Conservation (phyloP, 2,888 invertebrate species). For the Myopa tessellatipennis region DNA sequence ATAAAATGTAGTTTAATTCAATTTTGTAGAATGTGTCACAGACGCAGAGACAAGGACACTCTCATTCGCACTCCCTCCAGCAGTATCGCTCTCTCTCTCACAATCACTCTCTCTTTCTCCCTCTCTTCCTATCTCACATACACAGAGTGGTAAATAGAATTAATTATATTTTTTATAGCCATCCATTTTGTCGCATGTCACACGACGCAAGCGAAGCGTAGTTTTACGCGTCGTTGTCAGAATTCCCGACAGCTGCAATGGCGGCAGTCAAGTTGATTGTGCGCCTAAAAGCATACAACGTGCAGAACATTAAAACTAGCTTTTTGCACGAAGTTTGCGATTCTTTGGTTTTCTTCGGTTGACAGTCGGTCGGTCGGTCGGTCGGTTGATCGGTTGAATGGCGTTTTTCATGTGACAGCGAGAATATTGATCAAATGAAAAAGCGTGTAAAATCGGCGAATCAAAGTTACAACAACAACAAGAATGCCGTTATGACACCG, state of each 20-base stretch:
- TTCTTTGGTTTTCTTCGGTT: neutral
- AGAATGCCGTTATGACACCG: neutral
- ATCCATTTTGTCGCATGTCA: slow-evolving; percentile 35
- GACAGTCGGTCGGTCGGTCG: neutral
- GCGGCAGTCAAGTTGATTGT: neutral
- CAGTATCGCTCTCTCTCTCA: too few relatives aligned
- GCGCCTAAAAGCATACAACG: slow-evolving; percentile 25
- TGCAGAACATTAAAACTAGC: neutral
- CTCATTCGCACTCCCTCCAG: neutral
- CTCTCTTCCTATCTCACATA: too few relatives aligned
- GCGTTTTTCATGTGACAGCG: too few relatives aligned
- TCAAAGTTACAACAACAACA: neutral
- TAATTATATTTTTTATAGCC: slow-evolving; percentile 14
- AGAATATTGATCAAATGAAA: slow-evolving; percentile 8
- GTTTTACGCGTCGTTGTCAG: neutral
- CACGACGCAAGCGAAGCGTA: neutral
- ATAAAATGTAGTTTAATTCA: too few relatives aligned
- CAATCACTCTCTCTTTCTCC: too few relatives aligned
- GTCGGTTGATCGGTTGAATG: too few relatives aligned
- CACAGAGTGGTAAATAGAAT: neutral
- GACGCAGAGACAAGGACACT: neutral
- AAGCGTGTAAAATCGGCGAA: slow-evolving; percentile 10
- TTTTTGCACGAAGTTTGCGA: neutral
- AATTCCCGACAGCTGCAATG: slow-evolving; percentile 1
- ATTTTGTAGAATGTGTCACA: neutral